Percentiles rank a stretch among this genome's conserved stretches.
Evolutionary conservation across 2,888 invertebrate species (phyloP).

Genomic region (Eulithis testata): DNA sequence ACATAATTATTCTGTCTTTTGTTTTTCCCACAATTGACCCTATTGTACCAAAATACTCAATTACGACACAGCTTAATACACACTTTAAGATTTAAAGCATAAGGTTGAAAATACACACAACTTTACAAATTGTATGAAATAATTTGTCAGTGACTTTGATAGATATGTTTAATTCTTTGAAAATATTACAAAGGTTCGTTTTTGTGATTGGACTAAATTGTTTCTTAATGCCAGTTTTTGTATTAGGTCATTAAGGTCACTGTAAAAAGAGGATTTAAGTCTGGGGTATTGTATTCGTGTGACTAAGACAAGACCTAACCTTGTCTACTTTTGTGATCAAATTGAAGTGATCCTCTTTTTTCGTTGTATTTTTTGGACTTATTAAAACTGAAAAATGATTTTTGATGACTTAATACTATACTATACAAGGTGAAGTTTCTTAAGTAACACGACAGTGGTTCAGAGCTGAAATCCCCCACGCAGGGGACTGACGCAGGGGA

Average conservation of each 20-base stretch:
- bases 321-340: too few species aligned
- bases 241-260: slow-evolving; percentile 17
- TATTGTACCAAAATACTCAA: slow-evolving; percentile 46
- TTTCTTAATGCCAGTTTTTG: slow-evolving; percentile 27
- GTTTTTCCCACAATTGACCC: slow-evolving; percentile 68
- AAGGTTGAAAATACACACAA: slow-evolving; percentile 41
- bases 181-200: slow-evolving; percentile 32
- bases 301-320: neutral
- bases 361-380: too few species aligned
- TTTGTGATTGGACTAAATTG: slow-evolving; percentile 31
- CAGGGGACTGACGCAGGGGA: too few species aligned
- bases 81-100: slow-evolving; percentile 34
- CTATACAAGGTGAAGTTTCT: too few species aligned
- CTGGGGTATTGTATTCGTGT: slow-evolving; percentile 4
- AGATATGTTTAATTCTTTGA: slow-evolving; percentile 59
- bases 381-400: too few species aligned
- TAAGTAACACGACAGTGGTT: too few species aligned
- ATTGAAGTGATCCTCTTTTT: too few species aligned
- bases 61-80: neutral
- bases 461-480: too few species aligned
- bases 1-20: slow-evolving; percentile 65
- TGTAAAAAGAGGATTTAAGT: slow-evolving; percentile 14
- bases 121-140: slow-evolving; percentile 32
- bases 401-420: too few species aligned
- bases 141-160: slow-evolving; percentile 67